Conservation (phyloP, 1,140 invertebrate genomes). For the Steinernema feltiae region DNA sequence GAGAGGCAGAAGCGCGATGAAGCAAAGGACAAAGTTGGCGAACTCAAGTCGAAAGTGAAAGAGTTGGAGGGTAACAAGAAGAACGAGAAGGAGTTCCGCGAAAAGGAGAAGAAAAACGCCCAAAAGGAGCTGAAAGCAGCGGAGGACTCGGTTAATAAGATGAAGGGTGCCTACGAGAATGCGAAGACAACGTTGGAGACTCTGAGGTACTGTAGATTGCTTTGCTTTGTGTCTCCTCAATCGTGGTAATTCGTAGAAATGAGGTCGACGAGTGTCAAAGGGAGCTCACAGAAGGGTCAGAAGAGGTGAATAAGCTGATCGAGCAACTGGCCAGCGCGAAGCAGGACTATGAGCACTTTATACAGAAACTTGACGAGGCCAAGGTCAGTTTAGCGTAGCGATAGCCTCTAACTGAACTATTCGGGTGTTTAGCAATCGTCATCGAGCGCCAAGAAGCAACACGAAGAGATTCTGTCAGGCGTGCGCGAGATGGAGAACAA, state of each 20-base stretch:
- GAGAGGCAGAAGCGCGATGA: not conserved
- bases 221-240: not conserved
- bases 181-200: conserved; percentile 31
- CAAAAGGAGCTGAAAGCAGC: conserved; percentile 42
- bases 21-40: not conserved
- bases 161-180: conserved; percentile 35
- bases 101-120: conserved; percentile 42
- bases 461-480: not conserved
- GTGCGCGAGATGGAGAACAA: not conserved
- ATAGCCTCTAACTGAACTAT: not conserved
- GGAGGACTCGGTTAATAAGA: conserved; percentile 36
- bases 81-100: conserved; percentile 30
- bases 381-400: not conserved
- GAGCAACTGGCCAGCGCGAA: not conserved
- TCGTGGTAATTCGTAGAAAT: not conserved
- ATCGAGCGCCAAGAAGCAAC: not conserved
- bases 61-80: conserved; percentile 33
- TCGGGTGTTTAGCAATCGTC: not conserved
- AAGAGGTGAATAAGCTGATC: conserved; percentile 6
- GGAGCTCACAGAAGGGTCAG: not conserved
- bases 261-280: conserved; percentile 5
- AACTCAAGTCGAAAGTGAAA: conserved; percentile 17
- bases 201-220: conserved; percentile 17
- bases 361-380: not conserved
- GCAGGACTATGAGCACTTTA: not conserved